Base-by-base conservation (phyloP, 1,140 invertebrate species). In the Drosophila lowei region DNA sequence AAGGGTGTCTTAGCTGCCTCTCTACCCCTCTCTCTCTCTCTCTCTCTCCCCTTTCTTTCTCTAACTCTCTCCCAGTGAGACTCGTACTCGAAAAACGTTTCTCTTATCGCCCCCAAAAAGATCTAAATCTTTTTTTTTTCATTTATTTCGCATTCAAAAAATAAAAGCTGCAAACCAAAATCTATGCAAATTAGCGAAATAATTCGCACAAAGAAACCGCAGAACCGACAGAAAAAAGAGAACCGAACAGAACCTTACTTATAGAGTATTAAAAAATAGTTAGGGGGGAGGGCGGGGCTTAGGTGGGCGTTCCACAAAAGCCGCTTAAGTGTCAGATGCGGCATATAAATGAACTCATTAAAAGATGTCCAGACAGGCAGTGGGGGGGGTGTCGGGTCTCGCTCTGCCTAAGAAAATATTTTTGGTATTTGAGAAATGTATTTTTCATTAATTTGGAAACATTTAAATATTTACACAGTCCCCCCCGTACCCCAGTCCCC, bases 301-400 rank as follows among this genome's bases (percentile, higher is more conserved):
- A 72, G 60, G 34, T 63, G 66, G 42, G 28, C 62, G 60, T 67
- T 46, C 25, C 61, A 25, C 62, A 15, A 8, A 50, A 15, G 50
- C 25, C 49, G 54, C 55, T 48, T 66, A 66, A 28, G 53, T 53
- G 77, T 41, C 62, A 38, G 77, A 71, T 78, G 70, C 60, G 83
- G 83, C 83, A 88, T 88, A 83, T 88, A 88, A 88, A 88, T 88
- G 74, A 88, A 88, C 75, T 88, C 83, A 88, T 88, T 88, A 88
- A 72, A 66, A 58, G 53, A 21, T 42, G 41, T 23, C 34, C 13
- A 43, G 47, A 68, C 54, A 58, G 46, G 46, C 46, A n/a, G 11
- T 21, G 23, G 6, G 52, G 43, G n/a, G 23, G 28, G 6, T 46
- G 44, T 23, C 44, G 28, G 34, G 52, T n/a, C n/a, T n/a, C 48